A percentile compares a stretch with the other conserved stretches of the same genome.
Conservation (phyloP, 2,888 invertebrate species). For the Megalurothrips usitatus region DNA sequence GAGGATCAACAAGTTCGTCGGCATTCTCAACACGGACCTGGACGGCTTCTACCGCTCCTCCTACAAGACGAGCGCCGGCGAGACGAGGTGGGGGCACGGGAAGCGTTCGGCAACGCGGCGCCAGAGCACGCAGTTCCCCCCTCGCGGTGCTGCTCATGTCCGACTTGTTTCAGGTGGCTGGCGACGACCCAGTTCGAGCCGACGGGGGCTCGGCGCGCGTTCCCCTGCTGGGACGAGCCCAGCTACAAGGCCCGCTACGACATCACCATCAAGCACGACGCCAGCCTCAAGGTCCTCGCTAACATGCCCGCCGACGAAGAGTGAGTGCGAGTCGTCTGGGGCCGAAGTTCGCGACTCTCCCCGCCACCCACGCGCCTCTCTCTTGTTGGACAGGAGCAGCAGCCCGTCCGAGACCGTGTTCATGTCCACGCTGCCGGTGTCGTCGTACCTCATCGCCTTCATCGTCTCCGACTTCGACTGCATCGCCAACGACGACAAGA, state of each 20-base stretch:
- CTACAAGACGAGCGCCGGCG: background rate
- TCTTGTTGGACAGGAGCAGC: too few species aligned
- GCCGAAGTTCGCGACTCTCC: too few species aligned
- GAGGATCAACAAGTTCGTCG: background rate
- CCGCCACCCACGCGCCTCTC: too few species aligned
- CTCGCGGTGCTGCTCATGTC: too few species aligned
- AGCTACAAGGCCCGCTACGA: slow-evolving; percentile 65
- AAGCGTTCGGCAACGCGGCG: too few species aligned
- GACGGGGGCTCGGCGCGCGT: slow-evolving; percentile 70
- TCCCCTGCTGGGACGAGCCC: slow-evolving; percentile 85
- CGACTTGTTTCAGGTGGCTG: slow-evolving; percentile 56
- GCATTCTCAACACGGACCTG: background rate
- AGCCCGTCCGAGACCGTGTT: background rate
- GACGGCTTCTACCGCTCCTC: slow-evolving; percentile 29
- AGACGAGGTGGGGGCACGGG: background rate
- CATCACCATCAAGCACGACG: background rate
- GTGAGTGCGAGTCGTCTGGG: too few species aligned
- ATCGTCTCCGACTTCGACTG: slow-evolving; percentile 67
- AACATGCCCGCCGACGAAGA: background rate
- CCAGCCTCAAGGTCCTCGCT: background rate
- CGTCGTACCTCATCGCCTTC: slow-evolving; percentile 70
- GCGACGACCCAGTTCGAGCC: slow-evolving; percentile 75
- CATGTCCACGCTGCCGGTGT: background rate
- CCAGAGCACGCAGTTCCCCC: too few species aligned
- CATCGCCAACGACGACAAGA: background rate